Evolutionary conservation across 2,797 vertebrate species (phyloP), one percentile per base, ranked within the genome.

Genomic region (Fratercula arctica): DNA sequence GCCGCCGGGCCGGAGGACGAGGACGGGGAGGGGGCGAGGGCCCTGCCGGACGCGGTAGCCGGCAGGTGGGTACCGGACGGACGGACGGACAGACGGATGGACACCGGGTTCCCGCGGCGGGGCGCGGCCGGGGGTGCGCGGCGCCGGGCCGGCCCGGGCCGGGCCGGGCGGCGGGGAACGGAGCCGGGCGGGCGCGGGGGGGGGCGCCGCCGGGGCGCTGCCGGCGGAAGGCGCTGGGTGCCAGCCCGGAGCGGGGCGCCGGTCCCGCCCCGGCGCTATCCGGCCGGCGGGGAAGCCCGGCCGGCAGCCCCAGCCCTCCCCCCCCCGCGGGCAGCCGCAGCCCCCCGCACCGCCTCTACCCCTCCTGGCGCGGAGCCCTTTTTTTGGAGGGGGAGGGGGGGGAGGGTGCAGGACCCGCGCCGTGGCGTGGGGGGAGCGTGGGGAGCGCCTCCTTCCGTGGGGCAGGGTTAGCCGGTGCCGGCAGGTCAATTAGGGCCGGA

Each of bases 221-320:
- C 56, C 75, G 81, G 97, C 96, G 98, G 98, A 98, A 98, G 97
- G 66, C 95, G 87, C 93, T 89, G 94, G 95, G 97, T 97, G 98
- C 97, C 89, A 90, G 96, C 83, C 84, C 87, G 91, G 97, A 92
- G 94, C 92, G 97, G 98, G 95, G 94, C 97, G 97, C 97, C 97
- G 97, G 97, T 95, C 88, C 95, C 97, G 95, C 97, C 97, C 97
- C 61, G 87, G 87, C 95, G 96, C 87, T 97, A 98, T 98, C 97
- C 98, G 97, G 97, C 77, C 48, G 50, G n/a, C 82, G 33, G 76
- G 41, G 57, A 59, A 70, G 68, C 78, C 81, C 57, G 19, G 53
- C 29, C 69, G 73, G 59, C 21, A 41, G 67, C 75, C 50, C 37
- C 43, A 75, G 63, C 75, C 67, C 41, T 51, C 26, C 20, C 31